Conservation (phyloP, 2,113 vertebrate species). For the Saguinus midas region DNA sequence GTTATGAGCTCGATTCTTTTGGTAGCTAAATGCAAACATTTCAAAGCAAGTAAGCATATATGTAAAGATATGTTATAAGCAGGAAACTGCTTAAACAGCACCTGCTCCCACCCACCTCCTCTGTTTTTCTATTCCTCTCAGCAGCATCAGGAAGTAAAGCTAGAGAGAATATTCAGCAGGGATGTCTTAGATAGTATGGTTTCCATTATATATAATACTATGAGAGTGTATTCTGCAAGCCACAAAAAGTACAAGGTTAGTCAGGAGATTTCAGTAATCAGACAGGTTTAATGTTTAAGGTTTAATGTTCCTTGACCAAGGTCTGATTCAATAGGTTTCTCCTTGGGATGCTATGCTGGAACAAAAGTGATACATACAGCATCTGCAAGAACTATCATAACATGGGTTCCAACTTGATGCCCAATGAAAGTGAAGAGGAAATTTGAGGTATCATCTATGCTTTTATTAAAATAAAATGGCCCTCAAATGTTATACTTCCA, state of each 20-base stretch:
- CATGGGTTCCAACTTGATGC: constrained; percentile 46
- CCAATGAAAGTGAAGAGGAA: constrained; percentile 41
- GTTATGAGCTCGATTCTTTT: neutral
- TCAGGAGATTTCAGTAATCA: constrained; percentile 25
- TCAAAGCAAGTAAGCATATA: neutral
- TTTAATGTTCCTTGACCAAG: constrained; percentile 51
- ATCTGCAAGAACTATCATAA: constrained; percentile 48
- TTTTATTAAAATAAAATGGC: neutral
- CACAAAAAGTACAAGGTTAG: neutral
- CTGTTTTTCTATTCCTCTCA: constrained; percentile 32
- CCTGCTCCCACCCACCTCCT: constrained; percentile 56
- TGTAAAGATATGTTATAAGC: constrained; percentile 46
- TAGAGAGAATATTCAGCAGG: constrained; percentile 32
- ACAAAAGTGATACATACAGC: neutral
- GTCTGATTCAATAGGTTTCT: constrained; percentile 26
- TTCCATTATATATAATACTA: constrained; percentile 8
- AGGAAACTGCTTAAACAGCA: constrained; percentile 64
- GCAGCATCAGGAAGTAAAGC: constrained; percentile 64
- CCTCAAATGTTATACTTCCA: neutral
- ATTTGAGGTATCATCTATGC: neutral
- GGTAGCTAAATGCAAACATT: constrained; percentile 11
- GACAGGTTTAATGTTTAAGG: constrained; percentile 5
- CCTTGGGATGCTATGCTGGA: constrained; percentile 13
- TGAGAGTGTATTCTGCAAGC: neutral
- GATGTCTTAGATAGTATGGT: neutral